Conservation (phyloP, 2,888 invertebrate genomes). For the Bellardia bayeri region DNA sequence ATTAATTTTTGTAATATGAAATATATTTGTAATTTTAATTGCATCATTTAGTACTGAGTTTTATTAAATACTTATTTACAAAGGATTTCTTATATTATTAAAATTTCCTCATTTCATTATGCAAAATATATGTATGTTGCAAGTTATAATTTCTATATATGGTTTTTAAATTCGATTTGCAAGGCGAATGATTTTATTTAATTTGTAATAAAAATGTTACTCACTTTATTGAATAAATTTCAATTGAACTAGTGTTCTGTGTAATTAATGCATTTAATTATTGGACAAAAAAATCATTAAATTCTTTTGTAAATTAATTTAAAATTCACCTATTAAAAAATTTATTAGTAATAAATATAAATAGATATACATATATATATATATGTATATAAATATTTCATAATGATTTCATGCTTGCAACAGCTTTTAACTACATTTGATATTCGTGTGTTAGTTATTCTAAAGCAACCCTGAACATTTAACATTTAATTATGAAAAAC, state of each 20-base stretch:
- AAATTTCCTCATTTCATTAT: too few species aligned
- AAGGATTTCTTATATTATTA: too few species aligned
- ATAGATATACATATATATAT: too few species aligned
- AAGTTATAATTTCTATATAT: not conserved
- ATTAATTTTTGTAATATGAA: not conserved
- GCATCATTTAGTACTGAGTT: too few species aligned
- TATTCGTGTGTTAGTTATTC: constrained; percentile 14
- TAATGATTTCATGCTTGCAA: constrained; percentile 32
- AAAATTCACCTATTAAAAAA: not conserved
- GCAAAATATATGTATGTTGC: not conserved
- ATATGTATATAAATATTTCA: constrained; percentile 3
- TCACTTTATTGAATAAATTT: not conserved
- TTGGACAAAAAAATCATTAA: constrained; percentile 1
- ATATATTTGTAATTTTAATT: not conserved
- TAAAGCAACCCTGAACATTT: constrained; percentile 57
- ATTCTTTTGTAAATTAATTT: constrained; percentile 5
- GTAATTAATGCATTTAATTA: constrained; percentile 4
- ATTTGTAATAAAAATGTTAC: too few species aligned
- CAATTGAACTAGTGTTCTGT: not conserved
- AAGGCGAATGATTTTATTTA: too few species aligned
- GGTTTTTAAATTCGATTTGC: too few species aligned
- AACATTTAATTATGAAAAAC: constrained; percentile 53
- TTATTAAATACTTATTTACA: too few species aligned
- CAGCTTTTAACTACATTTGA: not conserved
- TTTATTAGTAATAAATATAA: constrained; percentile 2